These are phyloP conservation scores for Pomatostomus ruficeps DNA, from an alignment of 2,113 vertebrate species.

Conservation along the genomic window DNA sequence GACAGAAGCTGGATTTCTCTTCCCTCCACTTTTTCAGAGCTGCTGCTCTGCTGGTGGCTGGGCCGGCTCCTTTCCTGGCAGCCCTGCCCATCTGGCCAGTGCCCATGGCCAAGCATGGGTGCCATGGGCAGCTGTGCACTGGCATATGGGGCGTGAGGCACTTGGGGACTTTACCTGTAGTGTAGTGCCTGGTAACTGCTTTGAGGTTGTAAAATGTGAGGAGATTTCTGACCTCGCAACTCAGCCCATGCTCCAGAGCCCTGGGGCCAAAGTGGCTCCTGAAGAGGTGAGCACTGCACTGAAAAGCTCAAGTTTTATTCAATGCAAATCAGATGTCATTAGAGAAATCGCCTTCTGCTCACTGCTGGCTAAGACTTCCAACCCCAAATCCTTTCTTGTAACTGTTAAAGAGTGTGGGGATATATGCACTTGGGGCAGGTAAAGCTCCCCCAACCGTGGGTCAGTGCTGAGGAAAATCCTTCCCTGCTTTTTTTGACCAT, in stretches of 20 bases:
- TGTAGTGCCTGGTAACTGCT: accelerated
- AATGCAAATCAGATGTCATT: not conserved
- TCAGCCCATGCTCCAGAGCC: not conserved
- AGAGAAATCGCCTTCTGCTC: not conserved
- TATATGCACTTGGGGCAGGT: no score
- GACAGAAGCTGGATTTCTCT: not conserved
- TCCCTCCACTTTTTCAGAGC: not conserved
- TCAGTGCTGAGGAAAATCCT: not conserved
- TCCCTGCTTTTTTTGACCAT: not conserved
- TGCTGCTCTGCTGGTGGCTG: not conserved
- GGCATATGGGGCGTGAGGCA: accelerated
- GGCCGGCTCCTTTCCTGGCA: not conserved
- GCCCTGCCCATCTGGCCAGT: accelerated
- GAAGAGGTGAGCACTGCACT: not conserved
- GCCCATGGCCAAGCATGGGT: accelerated
- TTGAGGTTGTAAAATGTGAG: not conserved
- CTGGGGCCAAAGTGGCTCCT: not conserved
- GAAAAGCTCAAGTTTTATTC: not conserved
- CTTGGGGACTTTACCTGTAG: accelerated
- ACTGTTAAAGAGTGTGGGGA: not conserved
- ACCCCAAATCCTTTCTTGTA: not conserved
- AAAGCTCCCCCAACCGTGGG: not conserved
- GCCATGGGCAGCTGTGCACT: not conserved
- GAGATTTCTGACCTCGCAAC: not conserved
- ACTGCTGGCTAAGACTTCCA: not conserved